These are phyloP conservation scores for Rhagium mordax DNA, from an alignment of 2,888 invertebrate species.

Conservation along the genomic window DNA sequence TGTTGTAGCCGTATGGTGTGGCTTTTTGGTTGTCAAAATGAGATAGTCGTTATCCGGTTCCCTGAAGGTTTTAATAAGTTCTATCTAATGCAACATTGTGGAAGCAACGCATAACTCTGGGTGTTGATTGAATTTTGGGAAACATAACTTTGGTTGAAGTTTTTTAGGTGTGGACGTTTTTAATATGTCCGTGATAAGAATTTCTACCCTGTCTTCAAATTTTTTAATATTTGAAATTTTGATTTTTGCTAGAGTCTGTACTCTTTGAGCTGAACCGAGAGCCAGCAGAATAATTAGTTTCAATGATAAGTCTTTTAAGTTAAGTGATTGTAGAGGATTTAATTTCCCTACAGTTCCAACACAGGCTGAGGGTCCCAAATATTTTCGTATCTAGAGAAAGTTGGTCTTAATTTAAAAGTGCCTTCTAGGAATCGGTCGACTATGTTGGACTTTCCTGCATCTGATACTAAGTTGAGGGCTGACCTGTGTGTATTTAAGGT, in stretches of 20 bases:
- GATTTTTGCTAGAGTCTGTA: background rate
- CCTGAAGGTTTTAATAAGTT: background rate
- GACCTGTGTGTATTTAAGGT: background rate
- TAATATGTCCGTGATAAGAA: background rate
- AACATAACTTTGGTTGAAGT: background rate
- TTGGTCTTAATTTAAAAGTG: background rate
- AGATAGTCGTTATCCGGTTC: too few species aligned
- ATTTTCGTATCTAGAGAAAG: background rate
- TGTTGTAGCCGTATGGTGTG: too few species aligned
- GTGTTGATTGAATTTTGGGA: background rate
- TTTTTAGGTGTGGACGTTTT: background rate
- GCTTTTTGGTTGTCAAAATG: background rate
- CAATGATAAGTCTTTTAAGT: background rate
- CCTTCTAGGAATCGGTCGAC: background rate
- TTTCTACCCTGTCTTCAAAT: background rate
- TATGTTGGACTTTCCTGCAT: background rate
- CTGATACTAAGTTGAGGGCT: background rate
- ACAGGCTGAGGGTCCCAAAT: background rate
- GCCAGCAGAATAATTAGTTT: background rate
- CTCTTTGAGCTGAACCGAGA: background rate
- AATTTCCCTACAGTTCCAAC: background rate
- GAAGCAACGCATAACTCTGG: background rate
- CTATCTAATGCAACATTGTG: background rate
- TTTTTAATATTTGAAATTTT: background rate
- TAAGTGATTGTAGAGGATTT: background rate